These are phyloP conservation scores for Rhingia campestris DNA, from an alignment of 2,888 invertebrate species.

Conservation along the genomic window DNA sequence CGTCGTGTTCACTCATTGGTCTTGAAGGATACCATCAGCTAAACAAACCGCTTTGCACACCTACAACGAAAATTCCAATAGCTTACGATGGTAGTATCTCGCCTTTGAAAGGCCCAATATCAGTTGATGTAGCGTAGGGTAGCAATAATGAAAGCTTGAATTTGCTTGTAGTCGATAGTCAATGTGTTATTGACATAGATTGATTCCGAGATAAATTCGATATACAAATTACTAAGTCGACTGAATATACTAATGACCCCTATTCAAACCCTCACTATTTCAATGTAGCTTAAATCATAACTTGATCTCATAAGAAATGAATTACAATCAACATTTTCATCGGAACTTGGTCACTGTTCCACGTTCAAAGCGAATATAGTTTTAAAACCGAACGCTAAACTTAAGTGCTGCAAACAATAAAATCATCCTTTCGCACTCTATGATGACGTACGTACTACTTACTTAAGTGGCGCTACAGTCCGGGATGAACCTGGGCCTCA, in stretches of 20 bases:
- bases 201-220: not conserved
- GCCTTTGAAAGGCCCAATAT: no score
- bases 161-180: not conserved
- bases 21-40: not conserved
- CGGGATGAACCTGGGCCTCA: no score
- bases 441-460: no score
- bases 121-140: not conserved
- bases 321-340: slow-evolving; percentile 16
- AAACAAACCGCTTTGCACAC: no score
- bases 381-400: slow-evolving; percentile 11
- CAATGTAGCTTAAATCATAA: not conserved
- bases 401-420: slow-evolving; percentile 32
- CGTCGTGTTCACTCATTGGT: slow-evolving; percentile 3
- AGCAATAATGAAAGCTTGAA: not conserved
- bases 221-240: no score
- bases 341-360: slow-evolving; percentile 17
- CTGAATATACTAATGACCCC: not conserved
- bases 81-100: slow-evolving; percentile 11
- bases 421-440: slow-evolving; percentile 33
- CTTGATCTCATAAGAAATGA: slow-evolving; percentile 1
- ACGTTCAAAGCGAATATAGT: slow-evolving; percentile 33
- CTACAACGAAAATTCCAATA: not conserved
- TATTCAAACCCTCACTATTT: not conserved
- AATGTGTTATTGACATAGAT: slow-evolving; percentile 3
- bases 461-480: no score